Conservation (phyloP, 2,888 invertebrate species). For the Acanthopleura granulata region DNA sequence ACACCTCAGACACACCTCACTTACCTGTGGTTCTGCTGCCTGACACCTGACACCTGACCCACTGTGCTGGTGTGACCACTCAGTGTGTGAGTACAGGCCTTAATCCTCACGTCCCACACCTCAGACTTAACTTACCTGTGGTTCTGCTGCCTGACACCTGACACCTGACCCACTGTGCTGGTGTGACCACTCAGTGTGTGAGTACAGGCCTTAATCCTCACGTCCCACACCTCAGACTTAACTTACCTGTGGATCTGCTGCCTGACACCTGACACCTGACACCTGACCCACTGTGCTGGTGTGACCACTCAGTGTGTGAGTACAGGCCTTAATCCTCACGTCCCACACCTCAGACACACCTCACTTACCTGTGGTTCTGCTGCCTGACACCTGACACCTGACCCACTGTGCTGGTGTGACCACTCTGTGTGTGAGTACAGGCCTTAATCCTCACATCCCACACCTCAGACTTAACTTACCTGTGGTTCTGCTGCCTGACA, state of each 20-base stretch:
- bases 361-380: constrained; percentile 89
- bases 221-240: constrained; percentile 89
- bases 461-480: constrained; percentile 71
- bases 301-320: constrained; percentile 95
- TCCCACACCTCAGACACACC: no score
- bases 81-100: constrained; percentile 97
- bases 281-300: constrained; percentile 98
- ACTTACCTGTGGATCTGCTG: constrained; percentile 88
- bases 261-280: constrained; percentile 93
- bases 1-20: constrained; percentile 76
- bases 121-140: constrained; percentile 78
- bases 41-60: constrained; percentile 92
- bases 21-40: constrained; percentile 90
- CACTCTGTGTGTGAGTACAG: constrained; percentile 94
- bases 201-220: constrained; percentile 98
- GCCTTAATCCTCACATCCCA: constrained; percentile 99
- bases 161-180: constrained; percentile 97
- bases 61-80: constrained; percentile 98
- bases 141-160: constrained; percentile 92
- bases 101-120: constrained; percentile 99
- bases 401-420: constrained; percentile 98
- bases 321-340: constrained; percentile 98
- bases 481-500: constrained; percentile 76
- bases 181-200: constrained; percentile 96
- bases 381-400: constrained; percentile 92